phyloP scores from a whole-genome alignment of 2,888 invertebrate species.

The Parnassius mnemosyne region DNA sequence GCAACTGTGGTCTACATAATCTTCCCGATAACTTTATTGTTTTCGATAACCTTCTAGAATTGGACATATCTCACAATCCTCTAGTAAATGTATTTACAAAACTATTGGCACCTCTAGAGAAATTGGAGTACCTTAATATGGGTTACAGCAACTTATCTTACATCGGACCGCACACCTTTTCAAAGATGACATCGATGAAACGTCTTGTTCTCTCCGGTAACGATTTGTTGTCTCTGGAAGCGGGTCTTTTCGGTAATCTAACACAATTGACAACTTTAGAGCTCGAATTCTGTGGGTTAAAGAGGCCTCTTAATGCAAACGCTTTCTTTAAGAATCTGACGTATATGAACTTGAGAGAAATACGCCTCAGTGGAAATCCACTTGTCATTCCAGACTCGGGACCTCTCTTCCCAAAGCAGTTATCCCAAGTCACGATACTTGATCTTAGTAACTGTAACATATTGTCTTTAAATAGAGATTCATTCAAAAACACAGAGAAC shows the following conservation, averaged over 20 bases:
- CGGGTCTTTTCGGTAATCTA: constrained; percentile 84
- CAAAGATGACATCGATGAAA: constrained; percentile 85
- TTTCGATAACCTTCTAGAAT: constrained; percentile 83
- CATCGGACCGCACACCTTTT: constrained; percentile 83
- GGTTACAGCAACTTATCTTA: constrained; percentile 85
- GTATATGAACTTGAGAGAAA: constrained; percentile 83
- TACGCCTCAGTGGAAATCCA: constrained; percentile 85
- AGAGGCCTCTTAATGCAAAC: constrained; percentile 82
- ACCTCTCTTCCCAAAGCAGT: constrained; percentile 82
- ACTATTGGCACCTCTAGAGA: constrained; percentile 82
- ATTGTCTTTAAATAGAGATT: constrained; percentile 78
- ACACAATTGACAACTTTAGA: constrained; percentile 84
- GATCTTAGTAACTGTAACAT: constrained; percentile 85
- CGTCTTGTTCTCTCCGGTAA: constrained; percentile 85
- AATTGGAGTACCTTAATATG: constrained; percentile 86
- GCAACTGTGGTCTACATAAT: constrained; percentile 83
- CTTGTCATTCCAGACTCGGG: constrained; percentile 80
- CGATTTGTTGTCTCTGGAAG: constrained; percentile 82
- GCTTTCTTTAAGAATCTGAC: constrained; percentile 84
- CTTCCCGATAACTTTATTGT: constrained; percentile 84
- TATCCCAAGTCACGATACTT: constrained; percentile 82
- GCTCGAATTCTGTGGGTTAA: constrained; percentile 84
- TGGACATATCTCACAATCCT: constrained; percentile 86
- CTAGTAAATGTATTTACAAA: constrained; percentile 84
- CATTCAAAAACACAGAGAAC: constrained; percentile 82